Evolutionary conservation across 2,113 vertebrate genomes (phyloP).

Genomic region (Gasterosteus aculeatus): DNA sequence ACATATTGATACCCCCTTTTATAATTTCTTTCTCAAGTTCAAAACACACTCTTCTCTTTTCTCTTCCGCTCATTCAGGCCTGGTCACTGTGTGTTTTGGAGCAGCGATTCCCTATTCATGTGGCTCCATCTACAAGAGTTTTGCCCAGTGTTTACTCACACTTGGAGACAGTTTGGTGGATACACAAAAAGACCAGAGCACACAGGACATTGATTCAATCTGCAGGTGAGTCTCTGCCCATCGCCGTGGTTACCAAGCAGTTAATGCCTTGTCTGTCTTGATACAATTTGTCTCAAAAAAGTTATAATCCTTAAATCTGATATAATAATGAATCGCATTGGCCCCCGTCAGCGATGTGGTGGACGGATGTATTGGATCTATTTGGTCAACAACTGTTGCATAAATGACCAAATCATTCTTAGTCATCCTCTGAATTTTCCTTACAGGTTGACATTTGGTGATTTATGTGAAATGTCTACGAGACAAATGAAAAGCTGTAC

Average conservation of each 20-base stretch:
- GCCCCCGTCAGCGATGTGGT: background rate
- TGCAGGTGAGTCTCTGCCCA: conserved; percentile 83
- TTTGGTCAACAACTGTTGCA: background rate
- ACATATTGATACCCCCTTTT: background rate
- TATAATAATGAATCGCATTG: background rate
- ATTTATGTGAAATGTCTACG: background rate
- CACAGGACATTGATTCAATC: conserved; percentile 87
- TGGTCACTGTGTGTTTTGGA: conserved; percentile 60
- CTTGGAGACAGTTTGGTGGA: conserved; percentile 90
- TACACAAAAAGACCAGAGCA: conserved; percentile 71
- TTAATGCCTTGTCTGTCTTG: background rate
- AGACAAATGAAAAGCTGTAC: background rate
- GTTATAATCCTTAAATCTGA: background rate
- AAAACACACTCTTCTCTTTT: background rate
- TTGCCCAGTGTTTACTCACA: conserved; percentile 91
- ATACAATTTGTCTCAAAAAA: background rate
- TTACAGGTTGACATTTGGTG: background rate
- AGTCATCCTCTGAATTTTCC: background rate
- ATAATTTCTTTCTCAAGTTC: background rate
- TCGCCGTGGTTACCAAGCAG: background rate
- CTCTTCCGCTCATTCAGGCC: conserved; percentile 46
- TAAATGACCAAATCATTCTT: background rate
- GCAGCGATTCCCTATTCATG: conserved; percentile 81
- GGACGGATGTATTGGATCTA: background rate
- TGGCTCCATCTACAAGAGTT: conserved; percentile 91